These are phyloP conservation scores for Dasypolia templi DNA, from an alignment of 2,888 invertebrate species.

Conservation along the genomic window DNA sequence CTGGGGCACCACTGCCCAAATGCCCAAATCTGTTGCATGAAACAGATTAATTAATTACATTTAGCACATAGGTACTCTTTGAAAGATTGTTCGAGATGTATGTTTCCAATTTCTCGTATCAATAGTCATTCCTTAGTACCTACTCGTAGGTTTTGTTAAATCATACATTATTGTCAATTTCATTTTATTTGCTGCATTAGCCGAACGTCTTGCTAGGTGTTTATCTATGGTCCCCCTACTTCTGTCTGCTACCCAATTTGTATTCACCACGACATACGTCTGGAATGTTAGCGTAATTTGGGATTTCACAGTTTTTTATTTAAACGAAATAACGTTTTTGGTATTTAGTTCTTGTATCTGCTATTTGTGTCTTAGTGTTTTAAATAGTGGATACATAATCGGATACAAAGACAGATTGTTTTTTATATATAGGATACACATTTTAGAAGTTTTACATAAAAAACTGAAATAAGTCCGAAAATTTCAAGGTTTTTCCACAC, in stretches of 20 bases:
- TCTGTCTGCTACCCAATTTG: slow-evolving; percentile 70
- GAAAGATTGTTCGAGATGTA: not conserved
- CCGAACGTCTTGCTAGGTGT: not conserved
- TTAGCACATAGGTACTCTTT: not conserved
- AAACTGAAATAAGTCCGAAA: too few species aligned
- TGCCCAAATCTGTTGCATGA: too few species aligned
- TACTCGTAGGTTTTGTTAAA: too few species aligned
- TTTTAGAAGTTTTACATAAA: too few species aligned
- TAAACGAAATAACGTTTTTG: slow-evolving; percentile 53
- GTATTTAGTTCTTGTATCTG: slow-evolving; percentile 25
- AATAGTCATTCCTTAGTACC: not conserved
- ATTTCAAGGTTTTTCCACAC: too few species aligned
- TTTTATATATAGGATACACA: not conserved
- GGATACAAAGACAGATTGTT: not conserved
- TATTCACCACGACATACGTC: slow-evolving; percentile 74
- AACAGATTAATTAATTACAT: not conserved
- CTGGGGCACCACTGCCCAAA: too few species aligned
- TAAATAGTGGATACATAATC: not conserved
- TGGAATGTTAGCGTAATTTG: slow-evolving; percentile 79
- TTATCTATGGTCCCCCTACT: slow-evolving; percentile 41
- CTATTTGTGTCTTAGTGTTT: not conserved
- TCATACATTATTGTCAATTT: too few species aligned
- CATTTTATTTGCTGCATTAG: not conserved
- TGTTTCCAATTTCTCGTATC: not conserved
- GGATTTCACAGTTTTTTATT: slow-evolving; percentile 74